Conservation (phyloP, 2,797 vertebrate species). For the Ptychobarbus kaznakovi region DNA sequence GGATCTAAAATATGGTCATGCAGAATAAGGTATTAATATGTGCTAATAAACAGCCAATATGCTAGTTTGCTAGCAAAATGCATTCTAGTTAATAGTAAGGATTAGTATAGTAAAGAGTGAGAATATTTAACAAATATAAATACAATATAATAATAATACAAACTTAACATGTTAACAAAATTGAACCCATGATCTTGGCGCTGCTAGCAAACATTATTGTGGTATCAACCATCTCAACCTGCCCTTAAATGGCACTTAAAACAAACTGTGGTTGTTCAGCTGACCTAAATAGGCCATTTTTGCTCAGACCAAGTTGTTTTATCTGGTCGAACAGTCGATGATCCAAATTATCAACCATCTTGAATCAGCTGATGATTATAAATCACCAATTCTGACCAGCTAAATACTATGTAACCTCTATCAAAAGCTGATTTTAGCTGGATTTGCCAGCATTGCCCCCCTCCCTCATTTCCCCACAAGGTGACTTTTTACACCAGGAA, state of each 20-base stretch:
- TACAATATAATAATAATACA: too few species aligned
- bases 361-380: neutral
- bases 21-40: too few species aligned
- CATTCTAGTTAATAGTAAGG: too few species aligned
- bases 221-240: neutral
- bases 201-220: neutral
- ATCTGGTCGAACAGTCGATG: neutral
- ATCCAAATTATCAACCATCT: neutral
- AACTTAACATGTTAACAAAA: too few species aligned
- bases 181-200: neutral
- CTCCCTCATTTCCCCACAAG: neutral
- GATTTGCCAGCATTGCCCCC: neutral
- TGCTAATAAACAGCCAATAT: too few species aligned
- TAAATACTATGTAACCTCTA: neutral
- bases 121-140: too few species aligned
- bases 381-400: neutral
- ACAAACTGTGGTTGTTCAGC: neutral
- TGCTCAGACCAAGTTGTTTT: neutral
- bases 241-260: too few species aligned
- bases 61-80: too few species aligned
- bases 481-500: constrained; percentile 12
- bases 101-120: too few species aligned
- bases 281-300: neutral
- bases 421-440: neutral
- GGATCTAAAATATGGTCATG: too few species aligned